A percentile compares a stretch with the other conserved stretches of the same genome.
These are phyloP conservation scores for Anguilla pacifica DNA, from an alignment of 2,797 vertebrate species.

Conservation along the genomic window DNA sequence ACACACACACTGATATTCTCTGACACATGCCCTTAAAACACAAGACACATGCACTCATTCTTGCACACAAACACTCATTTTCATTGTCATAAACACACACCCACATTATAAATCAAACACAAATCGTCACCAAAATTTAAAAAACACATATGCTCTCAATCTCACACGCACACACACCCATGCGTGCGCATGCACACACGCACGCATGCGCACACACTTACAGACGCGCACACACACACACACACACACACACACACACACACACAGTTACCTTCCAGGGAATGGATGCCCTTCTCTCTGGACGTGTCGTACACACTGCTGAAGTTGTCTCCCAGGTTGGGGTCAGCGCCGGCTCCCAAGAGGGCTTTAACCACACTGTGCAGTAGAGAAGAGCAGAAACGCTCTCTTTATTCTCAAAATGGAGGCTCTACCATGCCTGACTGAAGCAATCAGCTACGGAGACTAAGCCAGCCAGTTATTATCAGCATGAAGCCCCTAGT, in stretches of 20 bases:
- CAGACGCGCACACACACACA: too few species aligned
- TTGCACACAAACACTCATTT: background rate
- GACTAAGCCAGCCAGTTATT: background rate
- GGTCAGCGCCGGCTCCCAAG: conserved; percentile 84
- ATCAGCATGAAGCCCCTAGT: background rate
- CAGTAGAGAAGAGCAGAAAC: conserved; percentile 28
- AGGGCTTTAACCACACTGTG: conserved; percentile 83
- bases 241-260: background rate
- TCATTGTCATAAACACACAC: background rate
- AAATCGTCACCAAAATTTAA: background rate
- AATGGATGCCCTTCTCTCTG: conserved; percentile 88
- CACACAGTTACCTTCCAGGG: conserved; percentile 83
- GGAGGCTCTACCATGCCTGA: background rate
- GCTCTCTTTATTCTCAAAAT: background rate
- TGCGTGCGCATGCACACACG: background rate
- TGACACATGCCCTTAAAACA: background rate
- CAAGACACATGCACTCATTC: background rate
- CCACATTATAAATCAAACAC: background rate
- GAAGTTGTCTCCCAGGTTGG: conserved; percentile 90
- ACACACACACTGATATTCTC: background rate
- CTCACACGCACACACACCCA: background rate
- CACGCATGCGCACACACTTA: background rate
- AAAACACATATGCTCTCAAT: background rate
- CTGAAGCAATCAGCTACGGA: background rate
- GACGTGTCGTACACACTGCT: conserved; percentile 90